These are phyloP conservation scores for Catharus bicknelli DNA, from an alignment of 2,113 vertebrate genomes.

Conservation along the genomic window DNA sequence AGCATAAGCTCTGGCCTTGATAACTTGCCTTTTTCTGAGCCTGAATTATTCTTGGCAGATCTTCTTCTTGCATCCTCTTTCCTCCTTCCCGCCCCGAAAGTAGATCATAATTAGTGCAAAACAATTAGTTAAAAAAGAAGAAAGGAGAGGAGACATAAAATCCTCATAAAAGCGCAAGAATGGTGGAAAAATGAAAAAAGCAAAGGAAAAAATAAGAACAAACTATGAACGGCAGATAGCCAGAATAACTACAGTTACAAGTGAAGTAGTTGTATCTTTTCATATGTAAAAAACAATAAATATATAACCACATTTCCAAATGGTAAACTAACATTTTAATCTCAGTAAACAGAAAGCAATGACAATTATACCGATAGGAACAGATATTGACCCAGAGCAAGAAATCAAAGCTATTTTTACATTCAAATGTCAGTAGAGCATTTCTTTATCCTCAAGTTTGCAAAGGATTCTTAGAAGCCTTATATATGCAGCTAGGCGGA, in stretches of 20 bases:
- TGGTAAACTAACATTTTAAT: not conserved
- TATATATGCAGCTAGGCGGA: conserved; percentile 22
- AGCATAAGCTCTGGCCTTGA: conserved; percentile 3
- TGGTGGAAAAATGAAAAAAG: not conserved
- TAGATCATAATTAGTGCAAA: not conserved
- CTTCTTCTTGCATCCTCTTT: not conserved
- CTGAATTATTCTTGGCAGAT: conserved; percentile 4
- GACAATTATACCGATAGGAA: not conserved
- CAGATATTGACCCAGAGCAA: not conserved
- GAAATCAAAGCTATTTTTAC: conserved; percentile 9
- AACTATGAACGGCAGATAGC: not conserved
- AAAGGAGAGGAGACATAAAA: not conserved
- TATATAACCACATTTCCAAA: not conserved
- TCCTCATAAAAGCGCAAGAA: not conserved
- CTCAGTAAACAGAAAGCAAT: not conserved
- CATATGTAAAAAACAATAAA: not conserved
- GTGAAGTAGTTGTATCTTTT: not conserved
- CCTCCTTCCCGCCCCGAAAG: not conserved
- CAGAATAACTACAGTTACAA: not conserved
- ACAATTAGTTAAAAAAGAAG: not conserved
- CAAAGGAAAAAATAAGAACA: not conserved
- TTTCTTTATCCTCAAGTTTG: conserved; percentile 50
- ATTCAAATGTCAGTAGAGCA: not conserved
- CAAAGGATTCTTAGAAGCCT: conserved; percentile 46
- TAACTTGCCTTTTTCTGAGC: not conserved